Percentiles rank a stretch among this genome's conserved stretches.
Evolutionary conservation across 2,888 invertebrate genomes (phyloP).

Genomic region (Stenichneumon culpator): DNA sequence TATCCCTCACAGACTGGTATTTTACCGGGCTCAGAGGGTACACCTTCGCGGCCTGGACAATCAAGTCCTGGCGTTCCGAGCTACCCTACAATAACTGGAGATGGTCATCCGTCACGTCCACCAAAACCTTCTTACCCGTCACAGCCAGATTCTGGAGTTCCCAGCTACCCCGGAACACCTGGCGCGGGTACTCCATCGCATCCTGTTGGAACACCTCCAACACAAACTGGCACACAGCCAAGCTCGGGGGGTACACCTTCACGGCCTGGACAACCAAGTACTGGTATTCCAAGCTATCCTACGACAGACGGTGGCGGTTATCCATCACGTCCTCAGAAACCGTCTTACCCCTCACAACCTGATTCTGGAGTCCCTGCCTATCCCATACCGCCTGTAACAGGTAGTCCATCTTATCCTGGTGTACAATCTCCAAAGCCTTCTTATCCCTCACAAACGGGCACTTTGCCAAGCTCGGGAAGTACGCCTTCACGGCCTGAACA

Average conservation of each 20-base stretch:
- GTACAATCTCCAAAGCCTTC: constrained; percentile 65
- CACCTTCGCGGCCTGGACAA: constrained; percentile 72
- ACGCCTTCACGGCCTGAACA: constrained; percentile 49
- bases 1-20: constrained; percentile 46
- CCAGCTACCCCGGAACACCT: constrained; percentile 60
- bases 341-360: constrained; percentile 41
- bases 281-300: constrained; percentile 55
- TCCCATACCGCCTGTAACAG: too few species aligned
- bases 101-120: neutral
- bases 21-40: neutral
- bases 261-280: constrained; percentile 14
- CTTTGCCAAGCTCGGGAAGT: constrained; percentile 39
- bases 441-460: constrained; percentile 51
- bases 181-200: too few species aligned
- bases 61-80: constrained; percentile 74
- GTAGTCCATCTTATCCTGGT: too few species aligned
- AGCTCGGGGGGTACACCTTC: constrained; percentile 54
- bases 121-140: constrained; percentile 68
- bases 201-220: constrained; percentile 71
- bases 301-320: neutral
- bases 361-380: neutral
- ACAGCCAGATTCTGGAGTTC: neutral
- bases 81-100: constrained; percentile 50
- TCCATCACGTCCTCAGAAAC: constrained; percentile 8
- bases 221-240: constrained; percentile 11